phyloP scores from a whole-genome alignment of 2,113 vertebrate species.

The Neogobius melanostomus region DNA sequence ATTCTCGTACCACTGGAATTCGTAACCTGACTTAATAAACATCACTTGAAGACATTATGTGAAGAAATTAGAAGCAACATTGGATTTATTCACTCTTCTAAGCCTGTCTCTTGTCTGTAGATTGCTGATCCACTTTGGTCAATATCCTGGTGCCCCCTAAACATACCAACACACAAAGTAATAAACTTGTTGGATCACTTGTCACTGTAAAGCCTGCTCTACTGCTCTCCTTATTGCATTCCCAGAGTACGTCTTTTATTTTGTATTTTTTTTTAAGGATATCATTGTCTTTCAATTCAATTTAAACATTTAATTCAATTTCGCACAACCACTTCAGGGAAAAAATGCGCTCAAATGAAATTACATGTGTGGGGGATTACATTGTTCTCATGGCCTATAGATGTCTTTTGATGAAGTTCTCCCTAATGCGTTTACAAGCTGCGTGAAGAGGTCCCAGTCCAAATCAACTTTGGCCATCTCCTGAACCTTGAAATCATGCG shows the following conservation, averaged over 20 bases:
- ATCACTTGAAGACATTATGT: too few species aligned
- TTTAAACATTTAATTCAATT: slow-evolving; percentile 5
- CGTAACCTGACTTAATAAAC: too few species aligned
- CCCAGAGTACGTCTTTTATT: neutral
- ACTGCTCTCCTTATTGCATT: neutral
- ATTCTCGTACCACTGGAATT: too few species aligned
- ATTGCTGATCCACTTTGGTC: too few species aligned
- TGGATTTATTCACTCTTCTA: too few species aligned
- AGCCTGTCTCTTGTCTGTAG: too few species aligned
- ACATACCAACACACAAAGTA: neutral
- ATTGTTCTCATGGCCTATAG: neutral
- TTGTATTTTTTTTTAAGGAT: neutral
- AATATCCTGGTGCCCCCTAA: neutral
- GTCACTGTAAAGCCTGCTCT: neutral
- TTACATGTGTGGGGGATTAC: neutral
- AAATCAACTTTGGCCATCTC: slow-evolving; percentile 27
- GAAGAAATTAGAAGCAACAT: too few species aligned
- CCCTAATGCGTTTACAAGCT: slow-evolving; percentile 24
- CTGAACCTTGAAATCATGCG: slow-evolving; percentile 8
- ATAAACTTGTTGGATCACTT: neutral
- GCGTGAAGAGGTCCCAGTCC: neutral
- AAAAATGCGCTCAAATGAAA: neutral
- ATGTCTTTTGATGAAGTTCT: slow-evolving; percentile 6
- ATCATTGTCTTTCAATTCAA: neutral
- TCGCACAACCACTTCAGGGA: slow-evolving; percentile 1